These are phyloP conservation scores for Lampris megalopsis DNA, from an alignment of 2,113 vertebrate genomes.

Conservation along the genomic window DNA sequence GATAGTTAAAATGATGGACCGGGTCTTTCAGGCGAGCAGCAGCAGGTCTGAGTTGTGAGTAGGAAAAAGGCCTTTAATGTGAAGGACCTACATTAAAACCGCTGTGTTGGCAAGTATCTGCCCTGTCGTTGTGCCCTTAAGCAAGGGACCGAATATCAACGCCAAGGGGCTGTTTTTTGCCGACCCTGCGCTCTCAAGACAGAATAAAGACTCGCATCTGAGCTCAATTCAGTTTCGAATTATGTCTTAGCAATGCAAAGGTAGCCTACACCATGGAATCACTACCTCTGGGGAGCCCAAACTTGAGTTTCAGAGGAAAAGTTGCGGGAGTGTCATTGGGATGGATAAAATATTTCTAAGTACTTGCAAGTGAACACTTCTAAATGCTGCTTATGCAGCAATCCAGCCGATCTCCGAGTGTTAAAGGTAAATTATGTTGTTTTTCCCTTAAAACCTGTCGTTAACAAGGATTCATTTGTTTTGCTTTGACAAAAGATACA, in stretches of 20 bases:
- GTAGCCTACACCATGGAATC: not conserved
- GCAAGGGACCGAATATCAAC: too few species aligned
- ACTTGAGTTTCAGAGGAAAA: not conserved
- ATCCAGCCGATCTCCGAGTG: not conserved
- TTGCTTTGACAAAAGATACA: not conserved
- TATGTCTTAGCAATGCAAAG: not conserved
- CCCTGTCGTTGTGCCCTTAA: too few species aligned
- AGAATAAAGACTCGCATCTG: too few species aligned
- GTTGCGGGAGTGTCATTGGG: not conserved
- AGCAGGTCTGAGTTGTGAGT: too few species aligned
- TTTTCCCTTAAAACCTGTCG: not conserved
- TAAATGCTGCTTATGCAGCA: not conserved
- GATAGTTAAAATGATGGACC: too few species aligned
- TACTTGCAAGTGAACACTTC: not conserved
- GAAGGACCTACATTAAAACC: too few species aligned
- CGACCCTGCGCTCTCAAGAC: too few species aligned
- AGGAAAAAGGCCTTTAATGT: too few species aligned
- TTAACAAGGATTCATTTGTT: slow-evolving; percentile 6
- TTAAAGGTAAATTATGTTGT: not conserved
- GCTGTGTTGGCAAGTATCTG: too few species aligned
- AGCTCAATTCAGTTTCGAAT: too few species aligned
- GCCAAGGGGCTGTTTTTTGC: too few species aligned
- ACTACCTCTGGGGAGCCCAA: not conserved
- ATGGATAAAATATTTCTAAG: not conserved
- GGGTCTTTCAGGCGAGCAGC: too few species aligned